Evolutionary conservation across 2,888 invertebrate genomes (phyloP).

Genomic region (Drosophila neonasuta): DNA sequence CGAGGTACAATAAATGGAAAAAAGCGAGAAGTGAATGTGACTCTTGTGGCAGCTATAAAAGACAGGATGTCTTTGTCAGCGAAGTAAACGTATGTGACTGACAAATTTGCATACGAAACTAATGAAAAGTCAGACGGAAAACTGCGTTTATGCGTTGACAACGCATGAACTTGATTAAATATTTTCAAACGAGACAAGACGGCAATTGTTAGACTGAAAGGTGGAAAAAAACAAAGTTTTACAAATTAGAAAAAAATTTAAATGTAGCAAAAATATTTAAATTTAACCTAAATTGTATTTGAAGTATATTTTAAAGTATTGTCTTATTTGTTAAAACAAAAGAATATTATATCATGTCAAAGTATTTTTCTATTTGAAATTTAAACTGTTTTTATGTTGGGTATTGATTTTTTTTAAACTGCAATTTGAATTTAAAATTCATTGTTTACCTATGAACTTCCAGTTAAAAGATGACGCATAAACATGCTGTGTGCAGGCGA

Average conservation of each 20-base stretch:
- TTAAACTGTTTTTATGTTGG: too few relatives aligned
- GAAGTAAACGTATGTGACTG: conserved; percentile 3
- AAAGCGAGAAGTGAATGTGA: conserved; percentile 7
- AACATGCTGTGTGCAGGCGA: conserved; percentile 17
- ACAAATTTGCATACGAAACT: conserved; percentile 36
- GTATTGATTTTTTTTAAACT: not conserved
- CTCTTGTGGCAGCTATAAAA: conserved; percentile 23
- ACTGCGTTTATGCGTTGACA: conserved; percentile 21
- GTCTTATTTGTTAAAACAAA: too few relatives aligned
- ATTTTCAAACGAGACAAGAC: not conserved
- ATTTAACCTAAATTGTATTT: too few relatives aligned
- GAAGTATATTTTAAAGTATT: too few relatives aligned
- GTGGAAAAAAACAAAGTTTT: too few relatives aligned
- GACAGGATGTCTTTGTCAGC: conserved; percentile 34
- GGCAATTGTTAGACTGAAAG: too few relatives aligned
- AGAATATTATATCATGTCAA: too few relatives aligned
- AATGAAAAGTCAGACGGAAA: conserved; percentile 30
- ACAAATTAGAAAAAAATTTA: not conserved
- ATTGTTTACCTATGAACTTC: not conserved
- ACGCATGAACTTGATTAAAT: not conserved
- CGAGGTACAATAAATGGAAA: conserved; percentile 8
- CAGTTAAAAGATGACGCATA: conserved; percentile 14
- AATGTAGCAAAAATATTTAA: too few relatives aligned
- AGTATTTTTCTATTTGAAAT: too few relatives aligned
- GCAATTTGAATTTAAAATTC: conserved; percentile 1